Conservation (phyloP, 2,888 invertebrate species). For the Ischnura elegans region DNA sequence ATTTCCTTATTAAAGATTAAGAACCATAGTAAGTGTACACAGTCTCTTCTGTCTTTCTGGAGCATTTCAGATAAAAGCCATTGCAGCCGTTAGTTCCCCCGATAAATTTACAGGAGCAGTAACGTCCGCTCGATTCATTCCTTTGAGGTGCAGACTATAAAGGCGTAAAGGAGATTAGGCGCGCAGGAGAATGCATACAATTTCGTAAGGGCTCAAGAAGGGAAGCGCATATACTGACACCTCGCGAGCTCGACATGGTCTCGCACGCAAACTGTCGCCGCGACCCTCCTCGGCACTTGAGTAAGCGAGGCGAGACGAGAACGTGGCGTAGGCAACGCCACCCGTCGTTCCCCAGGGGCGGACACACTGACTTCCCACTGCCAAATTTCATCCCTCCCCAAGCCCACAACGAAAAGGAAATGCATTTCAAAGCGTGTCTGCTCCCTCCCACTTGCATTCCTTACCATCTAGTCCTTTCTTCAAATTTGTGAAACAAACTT, state of each 20-base stretch:
- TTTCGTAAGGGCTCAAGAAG: neutral
- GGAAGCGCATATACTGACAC: neutral
- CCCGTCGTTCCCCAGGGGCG: neutral
- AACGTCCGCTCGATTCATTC: neutral
- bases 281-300: neutral
- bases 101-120: neutral
- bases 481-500: neutral
- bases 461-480: neutral
- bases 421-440: neutral
- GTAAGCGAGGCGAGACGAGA: neutral
- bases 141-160: neutral
- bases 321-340: neutral
- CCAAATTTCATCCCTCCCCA: neutral
- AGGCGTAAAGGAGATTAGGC: neutral
- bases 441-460: neutral
- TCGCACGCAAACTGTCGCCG: constrained; percentile 34
- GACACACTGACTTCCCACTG: neutral
- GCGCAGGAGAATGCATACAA: neutral
- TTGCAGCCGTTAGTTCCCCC: too few species aligned
- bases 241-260: constrained; percentile 25
- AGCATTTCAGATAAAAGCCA: too few species aligned
- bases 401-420: too few species aligned
- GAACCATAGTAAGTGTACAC: too few species aligned
- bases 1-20: too few species aligned
- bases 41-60: too few species aligned